A percentile compares a stretch with the other conserved stretches of the same genome.
phyloP scores from a whole-genome alignment of 2,888 invertebrate species.

The Lasioglossum pauxillum region DNA sequence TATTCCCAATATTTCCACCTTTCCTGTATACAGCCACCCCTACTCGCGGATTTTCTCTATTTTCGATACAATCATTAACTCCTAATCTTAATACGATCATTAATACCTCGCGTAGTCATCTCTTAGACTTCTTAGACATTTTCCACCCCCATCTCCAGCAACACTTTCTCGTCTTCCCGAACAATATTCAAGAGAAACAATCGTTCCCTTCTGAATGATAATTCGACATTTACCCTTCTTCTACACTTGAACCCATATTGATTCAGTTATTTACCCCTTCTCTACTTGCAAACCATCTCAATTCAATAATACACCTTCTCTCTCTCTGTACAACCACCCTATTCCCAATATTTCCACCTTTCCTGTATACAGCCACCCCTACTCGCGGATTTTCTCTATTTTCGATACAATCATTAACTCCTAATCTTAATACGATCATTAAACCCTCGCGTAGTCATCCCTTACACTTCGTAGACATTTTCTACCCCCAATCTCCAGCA shows the following conservation, averaged over 20 bases:
- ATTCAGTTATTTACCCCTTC: background rate
- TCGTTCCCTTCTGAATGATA: slow-evolving; percentile 69
- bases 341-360: slow-evolving; percentile 2
- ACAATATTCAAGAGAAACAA: background rate
- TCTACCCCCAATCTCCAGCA: background rate
- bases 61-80: too few species aligned
- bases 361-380: background rate
- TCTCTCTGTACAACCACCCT: background rate
- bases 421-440: too few species aligned
- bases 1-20: too few species aligned
- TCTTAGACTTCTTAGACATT: background rate
- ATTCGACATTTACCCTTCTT: slow-evolving; percentile 31
- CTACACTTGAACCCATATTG: background rate
- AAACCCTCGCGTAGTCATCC: background rate
- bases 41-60: too few species aligned
- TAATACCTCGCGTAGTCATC: too few species aligned
- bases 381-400: background rate
- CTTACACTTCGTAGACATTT: background rate
- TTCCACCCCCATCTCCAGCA: background rate
- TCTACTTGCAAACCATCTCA: background rate
- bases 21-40: too few species aligned
- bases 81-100: too few species aligned
- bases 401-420: background rate
- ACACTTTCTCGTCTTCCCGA: background rate
- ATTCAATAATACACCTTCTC: background rate